These are phyloP conservation scores for Mastomys natalensis DNA, from an alignment of 2,113 vertebrate species.

Conservation along the genomic window DNA sequence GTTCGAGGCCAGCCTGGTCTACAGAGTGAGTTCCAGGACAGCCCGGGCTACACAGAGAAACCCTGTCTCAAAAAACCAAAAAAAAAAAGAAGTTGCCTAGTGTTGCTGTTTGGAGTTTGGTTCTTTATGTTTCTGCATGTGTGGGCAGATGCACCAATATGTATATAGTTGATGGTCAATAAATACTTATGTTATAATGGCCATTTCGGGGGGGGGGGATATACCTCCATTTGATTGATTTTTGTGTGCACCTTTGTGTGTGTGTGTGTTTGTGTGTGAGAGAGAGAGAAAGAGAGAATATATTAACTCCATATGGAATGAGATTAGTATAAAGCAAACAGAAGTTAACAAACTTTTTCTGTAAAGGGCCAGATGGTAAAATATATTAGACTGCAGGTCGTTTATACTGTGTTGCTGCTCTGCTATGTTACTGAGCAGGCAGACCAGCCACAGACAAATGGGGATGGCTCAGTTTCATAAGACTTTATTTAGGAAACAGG, in stretches of 20 bases:
- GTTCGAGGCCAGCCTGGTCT: too few relatives aligned
- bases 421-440: background rate
- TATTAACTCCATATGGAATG: background rate
- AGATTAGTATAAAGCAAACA: constrained; percentile 55
- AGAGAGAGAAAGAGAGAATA: too few relatives aligned
- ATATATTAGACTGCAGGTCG: constrained; percentile 3
- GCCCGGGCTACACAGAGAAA: too few relatives aligned
- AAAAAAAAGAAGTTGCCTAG: background rate
- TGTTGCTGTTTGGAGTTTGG: background rate
- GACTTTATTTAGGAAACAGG: constrained; percentile 48
- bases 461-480: background rate
- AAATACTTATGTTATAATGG: constrained; percentile 37
- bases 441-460: background rate
- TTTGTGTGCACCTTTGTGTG: background rate
- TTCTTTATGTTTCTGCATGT: constrained; percentile 36
- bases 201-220: background rate
- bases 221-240: background rate
- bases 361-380: constrained; percentile 32
- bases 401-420: constrained; percentile 5
- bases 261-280: background rate
- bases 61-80: too few relatives aligned
- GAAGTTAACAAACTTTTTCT: constrained; percentile 46
- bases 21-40: too few relatives aligned
- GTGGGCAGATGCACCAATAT: background rate
- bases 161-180: constrained; percentile 1